Evolutionary conservation across 1,140 invertebrate genomes (phyloP).

Genomic region (Oncopodura yosiiana): DNA sequence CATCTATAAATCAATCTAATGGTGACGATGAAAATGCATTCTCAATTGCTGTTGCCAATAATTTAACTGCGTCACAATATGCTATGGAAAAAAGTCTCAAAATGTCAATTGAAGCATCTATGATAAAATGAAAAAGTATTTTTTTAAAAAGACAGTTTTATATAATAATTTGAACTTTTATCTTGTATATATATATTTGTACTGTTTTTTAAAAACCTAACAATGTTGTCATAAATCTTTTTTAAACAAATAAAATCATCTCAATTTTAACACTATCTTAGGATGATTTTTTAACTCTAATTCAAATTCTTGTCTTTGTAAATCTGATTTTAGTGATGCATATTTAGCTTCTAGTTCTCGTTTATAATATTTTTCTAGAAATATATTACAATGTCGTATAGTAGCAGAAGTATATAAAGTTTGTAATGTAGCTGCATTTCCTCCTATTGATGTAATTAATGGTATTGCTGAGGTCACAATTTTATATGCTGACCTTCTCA

Average conservation of each 20-base stretch:
- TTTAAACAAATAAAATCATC: no score
- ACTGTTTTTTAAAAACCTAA: no score
- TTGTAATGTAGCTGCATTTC: not conserved
- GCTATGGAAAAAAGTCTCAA: slow-evolving; percentile 31
- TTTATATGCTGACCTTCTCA: slow-evolving; percentile 19
- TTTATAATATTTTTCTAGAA: slow-evolving; percentile 14
- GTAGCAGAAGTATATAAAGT: slow-evolving; percentile 26
- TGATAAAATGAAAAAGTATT: no score
- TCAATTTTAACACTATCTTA: not conserved
- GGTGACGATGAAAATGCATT: slow-evolving; percentile 22
- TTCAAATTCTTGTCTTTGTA: slow-evolving; percentile 17
- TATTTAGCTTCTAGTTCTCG: slow-evolving; percentile 14
- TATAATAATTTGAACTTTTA: no score
- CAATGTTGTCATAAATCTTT: no score
- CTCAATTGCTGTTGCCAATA: slow-evolving; percentile 18
- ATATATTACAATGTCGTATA: slow-evolving; percentile 25
- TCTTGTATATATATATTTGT: no score
- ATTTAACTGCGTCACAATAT: slow-evolving; percentile 23
- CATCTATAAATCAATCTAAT: slow-evolving; percentile 17
- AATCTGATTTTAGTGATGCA: slow-evolving; percentile 18
- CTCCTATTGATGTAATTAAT: slow-evolving; percentile 13
- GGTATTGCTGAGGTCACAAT: slow-evolving; percentile 22
- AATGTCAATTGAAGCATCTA: slow-evolving; percentile 18
- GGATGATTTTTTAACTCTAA: slow-evolving; percentile 7
- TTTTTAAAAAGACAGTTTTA: no score